These are phyloP conservation scores for Piezodorus guildinii DNA, from an alignment of 1,140 invertebrate genomes.

Conservation along the genomic window DNA sequence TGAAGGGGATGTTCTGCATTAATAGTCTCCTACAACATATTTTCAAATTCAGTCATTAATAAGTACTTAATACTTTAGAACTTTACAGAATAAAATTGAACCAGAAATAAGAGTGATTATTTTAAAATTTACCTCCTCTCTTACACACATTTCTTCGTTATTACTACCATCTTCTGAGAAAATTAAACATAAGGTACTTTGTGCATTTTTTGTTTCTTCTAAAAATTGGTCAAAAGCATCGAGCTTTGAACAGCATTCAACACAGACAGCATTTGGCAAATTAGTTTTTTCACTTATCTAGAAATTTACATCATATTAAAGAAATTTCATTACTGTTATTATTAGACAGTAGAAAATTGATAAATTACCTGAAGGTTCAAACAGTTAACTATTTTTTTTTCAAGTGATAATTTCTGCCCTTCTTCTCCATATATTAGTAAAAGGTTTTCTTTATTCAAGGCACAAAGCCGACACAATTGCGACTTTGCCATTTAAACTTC, in stretches of 20 bases:
- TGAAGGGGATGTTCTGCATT: too few relatives aligned
- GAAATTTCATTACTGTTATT: too few relatives aligned
- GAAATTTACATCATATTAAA: constrained; percentile 6
- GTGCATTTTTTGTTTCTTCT: constrained; percentile 26
- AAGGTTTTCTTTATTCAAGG: constrained; percentile 28
- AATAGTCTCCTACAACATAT: too few relatives aligned
- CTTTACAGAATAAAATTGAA: too few relatives aligned
- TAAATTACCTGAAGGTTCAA: constrained; percentile 36
- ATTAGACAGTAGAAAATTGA: not conserved
- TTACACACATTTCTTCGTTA: not conserved
- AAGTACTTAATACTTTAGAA: too few relatives aligned
- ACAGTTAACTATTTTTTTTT: constrained; percentile 38
- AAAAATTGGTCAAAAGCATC: constrained; percentile 27
- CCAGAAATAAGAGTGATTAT: too few relatives aligned
- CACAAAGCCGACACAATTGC: constrained; percentile 23
- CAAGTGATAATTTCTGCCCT: constrained; percentile 35
- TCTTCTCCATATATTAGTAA: constrained; percentile 36
- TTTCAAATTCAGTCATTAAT: too few relatives aligned
- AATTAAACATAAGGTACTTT: constrained; percentile 23
- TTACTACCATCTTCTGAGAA: constrained; percentile 18
- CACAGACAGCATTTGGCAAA: constrained; percentile 27
- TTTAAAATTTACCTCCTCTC: too few relatives aligned
- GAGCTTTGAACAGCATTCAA: constrained; percentile 27
- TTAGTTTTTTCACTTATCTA: constrained; percentile 24
- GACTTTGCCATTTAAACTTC: constrained; percentile 7